phyloP scores from a whole-genome alignment of 2,113 vertebrate genomes.

The Eurypyga helias region DNA sequence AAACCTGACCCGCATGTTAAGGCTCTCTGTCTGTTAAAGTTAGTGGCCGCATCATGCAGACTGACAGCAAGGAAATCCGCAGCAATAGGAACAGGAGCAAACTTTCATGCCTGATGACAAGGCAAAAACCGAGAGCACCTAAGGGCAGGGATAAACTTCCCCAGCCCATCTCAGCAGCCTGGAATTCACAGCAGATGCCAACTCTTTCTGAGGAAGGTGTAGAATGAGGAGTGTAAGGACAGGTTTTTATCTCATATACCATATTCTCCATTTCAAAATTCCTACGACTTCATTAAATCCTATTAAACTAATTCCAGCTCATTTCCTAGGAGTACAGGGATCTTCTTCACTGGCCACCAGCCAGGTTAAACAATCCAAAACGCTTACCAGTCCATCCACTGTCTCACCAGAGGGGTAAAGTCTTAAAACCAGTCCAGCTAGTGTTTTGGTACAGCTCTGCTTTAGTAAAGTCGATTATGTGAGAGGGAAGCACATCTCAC shows the following conservation, averaged over 20 bases:
- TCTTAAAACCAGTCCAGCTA: background rate
- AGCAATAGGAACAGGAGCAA: background rate
- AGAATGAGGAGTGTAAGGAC: background rate
- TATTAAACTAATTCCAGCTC: background rate
- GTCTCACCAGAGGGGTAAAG: background rate
- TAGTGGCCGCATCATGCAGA: constrained; percentile 61
- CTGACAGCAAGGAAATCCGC: background rate
- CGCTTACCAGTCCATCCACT: background rate
- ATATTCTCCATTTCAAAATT: background rate
- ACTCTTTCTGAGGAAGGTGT: background rate
- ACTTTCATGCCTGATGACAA: background rate
- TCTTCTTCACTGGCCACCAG: background rate
- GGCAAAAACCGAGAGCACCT: background rate
- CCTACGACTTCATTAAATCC: background rate
- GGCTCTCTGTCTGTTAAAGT: background rate
- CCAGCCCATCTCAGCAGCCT: fast-evolving
- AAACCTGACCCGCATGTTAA: constrained; percentile 29
- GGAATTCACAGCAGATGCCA: background rate
- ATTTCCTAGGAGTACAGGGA: background rate
- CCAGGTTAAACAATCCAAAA: background rate
- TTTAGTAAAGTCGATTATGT: background rate
- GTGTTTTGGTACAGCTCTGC: background rate
- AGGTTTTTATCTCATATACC: background rate
- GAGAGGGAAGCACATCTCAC: background rate
- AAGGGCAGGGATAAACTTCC: background rate